These are phyloP conservation scores for Indicator indicator DNA, from an alignment of 2,113 vertebrate genomes.

Conservation along the genomic window DNA sequence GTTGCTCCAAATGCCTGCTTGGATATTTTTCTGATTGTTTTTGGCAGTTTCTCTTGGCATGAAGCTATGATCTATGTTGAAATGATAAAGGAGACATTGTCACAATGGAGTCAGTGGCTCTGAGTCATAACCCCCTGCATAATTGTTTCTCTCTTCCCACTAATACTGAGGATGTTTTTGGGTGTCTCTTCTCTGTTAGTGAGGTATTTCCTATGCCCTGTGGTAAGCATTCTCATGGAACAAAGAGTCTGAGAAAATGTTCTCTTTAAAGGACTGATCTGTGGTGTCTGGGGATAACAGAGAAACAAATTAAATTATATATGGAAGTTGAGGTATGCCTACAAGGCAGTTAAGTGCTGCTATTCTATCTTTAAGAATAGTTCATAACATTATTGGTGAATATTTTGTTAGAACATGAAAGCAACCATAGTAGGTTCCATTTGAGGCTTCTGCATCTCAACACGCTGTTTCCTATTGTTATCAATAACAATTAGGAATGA, in stretches of 20 bases:
- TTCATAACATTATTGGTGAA: background rate
- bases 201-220: conserved; percentile 11
- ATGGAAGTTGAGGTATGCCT: background rate
- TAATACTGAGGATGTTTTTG: background rate
- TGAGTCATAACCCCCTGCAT: conserved; percentile 23
- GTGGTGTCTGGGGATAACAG: background rate
- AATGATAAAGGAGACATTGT: conserved; percentile 59
- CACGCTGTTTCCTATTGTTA: background rate
- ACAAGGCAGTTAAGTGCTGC: background rate
- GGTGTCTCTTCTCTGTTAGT: background rate
- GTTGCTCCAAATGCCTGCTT: conserved; percentile 31
- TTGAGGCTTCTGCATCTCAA: background rate
- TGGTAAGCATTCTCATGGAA: background rate
- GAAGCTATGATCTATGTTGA: conserved; percentile 6
- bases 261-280: background rate
- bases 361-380: background rate
- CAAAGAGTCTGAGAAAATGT: background rate
- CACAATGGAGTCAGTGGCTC: conserved; percentile 10
- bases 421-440: background rate
- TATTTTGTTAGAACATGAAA: background rate
- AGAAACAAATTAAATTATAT: background rate
- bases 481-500: background rate
- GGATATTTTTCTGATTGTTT: conserved; percentile 48
- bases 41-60: conserved; percentile 50
- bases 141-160: conserved; percentile 13